Evolutionary conservation across 2,888 invertebrate species (phyloP).

Genomic region (Resseliella maxima): DNA sequence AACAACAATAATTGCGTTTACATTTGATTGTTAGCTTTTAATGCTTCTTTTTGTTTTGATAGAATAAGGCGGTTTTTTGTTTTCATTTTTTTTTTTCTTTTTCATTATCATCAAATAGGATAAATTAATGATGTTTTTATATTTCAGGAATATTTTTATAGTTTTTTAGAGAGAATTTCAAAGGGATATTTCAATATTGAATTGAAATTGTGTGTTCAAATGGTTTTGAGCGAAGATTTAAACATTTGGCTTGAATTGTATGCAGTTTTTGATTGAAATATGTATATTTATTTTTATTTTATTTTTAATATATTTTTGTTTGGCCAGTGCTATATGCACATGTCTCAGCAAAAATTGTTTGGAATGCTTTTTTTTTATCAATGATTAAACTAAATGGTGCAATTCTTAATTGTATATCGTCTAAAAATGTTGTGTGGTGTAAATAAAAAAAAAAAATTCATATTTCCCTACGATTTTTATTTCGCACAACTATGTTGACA

Average conservation of each 20-base stretch:
- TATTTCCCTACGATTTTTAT: no score
- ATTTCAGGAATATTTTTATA: neutral
- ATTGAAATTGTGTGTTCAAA: no score
- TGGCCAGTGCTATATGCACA: neutral
- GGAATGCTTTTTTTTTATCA: neutral
- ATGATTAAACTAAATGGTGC: slow-evolving; percentile 30
- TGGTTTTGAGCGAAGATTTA: no score
- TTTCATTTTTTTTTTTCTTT: neutral
- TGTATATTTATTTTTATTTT: neutral
- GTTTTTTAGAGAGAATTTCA: no score
- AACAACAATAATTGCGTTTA: slow-evolving; percentile 8
- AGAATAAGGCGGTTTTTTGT: neutral
- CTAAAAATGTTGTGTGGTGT: neutral
- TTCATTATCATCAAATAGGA: neutral
- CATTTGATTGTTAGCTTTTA: slow-evolving; percentile 19
- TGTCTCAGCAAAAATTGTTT: neutral
- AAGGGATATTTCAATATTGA: neutral
- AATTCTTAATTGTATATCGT: neutral
- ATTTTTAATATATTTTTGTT: neutral
- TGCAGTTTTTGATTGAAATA: neutral
- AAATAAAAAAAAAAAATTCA: no score
- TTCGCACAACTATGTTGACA: neutral
- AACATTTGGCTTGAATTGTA: neutral
- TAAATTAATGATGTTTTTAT: neutral
- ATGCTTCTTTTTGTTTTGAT: neutral